Percentiles rank a stretch among this genome's conserved stretches.
Evolutionary conservation across 35 echinoderm and acorn worm species (phyloP).

Genomic region (Diadema setosum): DNA sequence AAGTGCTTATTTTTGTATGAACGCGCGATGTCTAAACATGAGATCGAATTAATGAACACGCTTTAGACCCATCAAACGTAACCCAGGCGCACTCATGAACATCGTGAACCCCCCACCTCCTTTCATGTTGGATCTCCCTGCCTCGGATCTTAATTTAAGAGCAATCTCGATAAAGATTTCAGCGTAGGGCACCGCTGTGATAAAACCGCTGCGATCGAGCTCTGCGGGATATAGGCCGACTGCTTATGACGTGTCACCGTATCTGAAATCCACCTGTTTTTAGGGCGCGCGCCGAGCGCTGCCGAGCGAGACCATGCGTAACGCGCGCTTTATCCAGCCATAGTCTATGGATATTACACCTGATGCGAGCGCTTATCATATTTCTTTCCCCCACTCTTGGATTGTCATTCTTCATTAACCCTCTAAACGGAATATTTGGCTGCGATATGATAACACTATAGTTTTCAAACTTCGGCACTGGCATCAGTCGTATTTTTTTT

Average conservation of each 20-base stretch:
- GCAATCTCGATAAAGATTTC: too few relatives aligned
- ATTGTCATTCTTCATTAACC: background rate
- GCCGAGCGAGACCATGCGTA: background rate
- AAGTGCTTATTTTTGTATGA: conserved; percentile 3
- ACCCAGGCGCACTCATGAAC: background rate
- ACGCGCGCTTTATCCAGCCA: background rate
- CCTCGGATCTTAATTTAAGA: too few relatives aligned
- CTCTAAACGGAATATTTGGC: background rate
- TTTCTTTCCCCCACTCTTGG: background rate
- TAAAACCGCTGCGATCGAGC: too few relatives aligned
- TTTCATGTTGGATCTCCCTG: too few relatives aligned
- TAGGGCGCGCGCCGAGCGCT: background rate
- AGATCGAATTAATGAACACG: conserved; percentile 3
- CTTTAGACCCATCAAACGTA: background rate
- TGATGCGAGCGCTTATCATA: background rate
- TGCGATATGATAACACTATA: background rate
- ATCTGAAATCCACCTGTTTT: conserved; percentile 1
- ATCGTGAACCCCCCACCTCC: too few relatives aligned
- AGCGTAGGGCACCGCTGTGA: too few relatives aligned
- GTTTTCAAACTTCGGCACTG: too few relatives aligned
- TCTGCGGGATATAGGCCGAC: too few relatives aligned
- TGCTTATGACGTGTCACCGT: too few relatives aligned
- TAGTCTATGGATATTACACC: conserved; percentile 1
- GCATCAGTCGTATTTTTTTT: too few relatives aligned
- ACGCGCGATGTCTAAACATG: background rate